phyloP scores from a whole-genome alignment of 2,113 vertebrate species.

The Triplophysa dalaica region DNA sequence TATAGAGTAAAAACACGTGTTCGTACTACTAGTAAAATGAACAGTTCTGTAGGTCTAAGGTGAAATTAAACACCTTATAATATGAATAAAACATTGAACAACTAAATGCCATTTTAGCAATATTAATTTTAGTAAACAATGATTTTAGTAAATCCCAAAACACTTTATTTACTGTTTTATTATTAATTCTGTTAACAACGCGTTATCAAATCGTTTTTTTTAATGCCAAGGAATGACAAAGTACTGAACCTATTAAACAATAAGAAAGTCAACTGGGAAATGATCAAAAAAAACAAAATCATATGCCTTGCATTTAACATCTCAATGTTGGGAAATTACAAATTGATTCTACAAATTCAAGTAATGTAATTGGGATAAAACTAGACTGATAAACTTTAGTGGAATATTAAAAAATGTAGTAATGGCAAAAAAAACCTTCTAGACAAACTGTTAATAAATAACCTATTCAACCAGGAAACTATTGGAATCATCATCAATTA shows the following conservation, averaged over 20 bases:
- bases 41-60: too few relatives aligned
- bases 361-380: neutral
- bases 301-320: neutral
- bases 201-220: neutral
- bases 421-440: neutral
- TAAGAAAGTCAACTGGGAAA: neutral
- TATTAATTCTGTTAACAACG: neutral
- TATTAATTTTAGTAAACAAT: neutral
- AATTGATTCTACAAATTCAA: neutral
- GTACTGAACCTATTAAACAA: slow-evolving; percentile 7
- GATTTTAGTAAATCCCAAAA: neutral
- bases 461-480: neutral
- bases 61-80: too few relatives aligned
- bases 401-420: neutral
- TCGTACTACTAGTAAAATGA: too few relatives aligned
- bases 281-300: neutral
- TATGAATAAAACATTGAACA: too few relatives aligned
- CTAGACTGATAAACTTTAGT: neutral
- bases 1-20: too few relatives aligned
- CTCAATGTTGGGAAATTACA: neutral
- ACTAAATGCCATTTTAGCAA: too few relatives aligned
- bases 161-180: neutral
- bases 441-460: slow-evolving; percentile 42
- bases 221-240: neutral
- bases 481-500: slow-evolving; percentile 11